phyloP scores from a whole-genome alignment of 2,888 invertebrate genomes.

The Adineta ricciae region DNA sequence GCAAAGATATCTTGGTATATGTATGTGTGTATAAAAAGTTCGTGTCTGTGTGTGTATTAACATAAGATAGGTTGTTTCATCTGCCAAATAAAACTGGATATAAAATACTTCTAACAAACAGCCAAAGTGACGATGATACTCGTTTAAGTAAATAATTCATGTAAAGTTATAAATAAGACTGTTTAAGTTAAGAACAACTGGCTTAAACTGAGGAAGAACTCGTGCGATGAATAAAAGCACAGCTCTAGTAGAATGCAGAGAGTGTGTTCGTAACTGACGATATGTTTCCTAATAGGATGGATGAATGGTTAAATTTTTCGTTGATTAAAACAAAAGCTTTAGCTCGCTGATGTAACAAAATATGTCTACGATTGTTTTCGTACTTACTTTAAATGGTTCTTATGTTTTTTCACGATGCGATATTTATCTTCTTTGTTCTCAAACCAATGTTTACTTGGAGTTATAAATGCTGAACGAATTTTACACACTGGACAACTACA shows the following conservation, averaged over 20 bases:
- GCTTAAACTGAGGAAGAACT: slow-evolving; percentile 5
- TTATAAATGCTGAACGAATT: slow-evolving; percentile 14
- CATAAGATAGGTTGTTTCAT: neutral
- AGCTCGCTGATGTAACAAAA: too few relatives aligned
- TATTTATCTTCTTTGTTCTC: slow-evolving; percentile 15
- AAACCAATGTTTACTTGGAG: slow-evolving; percentile 18
- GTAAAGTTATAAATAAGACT: neutral
- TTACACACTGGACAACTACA: slow-evolving; percentile 1
- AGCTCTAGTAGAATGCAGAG: neutral
- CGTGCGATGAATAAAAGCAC: neutral
- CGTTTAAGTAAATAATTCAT: neutral
- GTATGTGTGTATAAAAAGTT: neutral
- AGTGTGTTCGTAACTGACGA: neutral
- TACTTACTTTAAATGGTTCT: slow-evolving; percentile 3
- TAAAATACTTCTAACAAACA: neutral
- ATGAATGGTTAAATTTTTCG: too few relatives aligned
- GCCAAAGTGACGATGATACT: neutral
- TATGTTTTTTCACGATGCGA: slow-evolving; percentile 13
- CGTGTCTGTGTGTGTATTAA: neutral
- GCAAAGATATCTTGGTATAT: too few relatives aligned
- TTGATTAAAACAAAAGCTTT: too few relatives aligned
- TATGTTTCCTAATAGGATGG: neutral
- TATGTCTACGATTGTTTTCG: too few relatives aligned
- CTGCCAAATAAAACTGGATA: neutral
- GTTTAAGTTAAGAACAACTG: neutral